Percentiles rank a stretch among this genome's conserved stretches.
phyloP scores from a whole-genome alignment of 2,797 vertebrate species.

The Myotis planiceps region DNA sequence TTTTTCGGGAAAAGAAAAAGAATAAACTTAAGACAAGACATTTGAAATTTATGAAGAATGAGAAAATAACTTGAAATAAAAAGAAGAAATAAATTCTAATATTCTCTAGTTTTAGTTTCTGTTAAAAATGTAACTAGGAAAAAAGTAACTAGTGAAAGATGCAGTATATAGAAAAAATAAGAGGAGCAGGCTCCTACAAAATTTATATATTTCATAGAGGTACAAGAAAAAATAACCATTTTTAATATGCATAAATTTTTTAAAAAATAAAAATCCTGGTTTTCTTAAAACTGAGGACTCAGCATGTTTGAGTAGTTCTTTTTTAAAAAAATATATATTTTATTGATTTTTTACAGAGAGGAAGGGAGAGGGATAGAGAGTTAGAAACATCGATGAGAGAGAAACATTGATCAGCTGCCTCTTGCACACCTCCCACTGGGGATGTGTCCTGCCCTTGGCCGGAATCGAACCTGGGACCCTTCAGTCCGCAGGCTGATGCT shows the following conservation, averaged over 20 bases:
- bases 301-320: constrained; percentile 5
- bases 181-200: neutral
- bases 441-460: too few relatives aligned
- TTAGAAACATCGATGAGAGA: too few relatives aligned
- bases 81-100: neutral
- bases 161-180: neutral
- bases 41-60: neutral
- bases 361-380: too few relatives aligned
- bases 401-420: too few relatives aligned
- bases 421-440: too few relatives aligned
- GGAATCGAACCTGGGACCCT: too few relatives aligned
- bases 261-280: neutral
- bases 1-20: neutral
- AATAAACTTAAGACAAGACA: neutral
- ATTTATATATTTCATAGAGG: neutral
- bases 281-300: constrained; percentile 35
- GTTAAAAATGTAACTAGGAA: neutral
- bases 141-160: neutral
- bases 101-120: neutral
- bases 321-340: too few relatives aligned
- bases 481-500: too few relatives aligned
- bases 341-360: too few relatives aligned
- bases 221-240: neutral
- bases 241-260: neutral
- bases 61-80: neutral